phyloP scores from a whole-genome alignment of 2,797 vertebrate genomes.

The Melopsittacus undulatus region DNA sequence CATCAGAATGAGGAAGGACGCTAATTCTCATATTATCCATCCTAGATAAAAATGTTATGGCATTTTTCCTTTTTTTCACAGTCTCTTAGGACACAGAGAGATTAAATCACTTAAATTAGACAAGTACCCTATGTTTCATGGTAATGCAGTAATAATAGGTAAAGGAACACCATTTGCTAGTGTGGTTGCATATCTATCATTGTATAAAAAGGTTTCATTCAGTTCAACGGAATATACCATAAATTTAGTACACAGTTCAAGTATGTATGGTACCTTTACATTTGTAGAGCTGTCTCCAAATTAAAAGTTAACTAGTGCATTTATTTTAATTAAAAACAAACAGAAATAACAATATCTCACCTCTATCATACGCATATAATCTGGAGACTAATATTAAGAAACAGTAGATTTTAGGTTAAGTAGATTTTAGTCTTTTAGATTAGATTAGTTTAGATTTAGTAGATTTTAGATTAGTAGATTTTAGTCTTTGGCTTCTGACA shows the following conservation, averaged over 20 bases:
- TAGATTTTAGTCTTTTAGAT: too few relatives aligned
- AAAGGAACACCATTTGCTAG: neutral
- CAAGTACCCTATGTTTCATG: neutral
- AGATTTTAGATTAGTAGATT: too few relatives aligned
- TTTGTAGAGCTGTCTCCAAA: neutral
- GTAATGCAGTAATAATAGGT: neutral
- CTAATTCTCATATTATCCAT: conserved; percentile 4
- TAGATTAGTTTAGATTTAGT: too few relatives aligned
- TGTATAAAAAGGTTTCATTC: neutral
- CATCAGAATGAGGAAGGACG: neutral
- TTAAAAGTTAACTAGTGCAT: neutral
- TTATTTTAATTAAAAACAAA: neutral
- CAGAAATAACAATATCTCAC: neutral
- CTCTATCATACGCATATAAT: neutral
- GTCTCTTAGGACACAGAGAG: conserved; percentile 5
- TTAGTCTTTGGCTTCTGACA: neutral
- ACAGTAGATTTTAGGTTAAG: neutral
- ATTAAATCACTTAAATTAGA: conserved; percentile 12
- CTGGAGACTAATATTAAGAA: neutral
- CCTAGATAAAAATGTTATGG: conserved; percentile 1
- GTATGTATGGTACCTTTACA: neutral
- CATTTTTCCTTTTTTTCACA: conserved; percentile 27
- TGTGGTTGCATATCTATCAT: neutral
- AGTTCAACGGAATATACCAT: neutral
- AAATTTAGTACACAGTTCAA: neutral